Percentiles rank a stretch among this genome's conserved stretches.
Evolutionary conservation across 2,113 vertebrate genomes (phyloP).

Genomic region (Eulemur rufifrons): DNA sequence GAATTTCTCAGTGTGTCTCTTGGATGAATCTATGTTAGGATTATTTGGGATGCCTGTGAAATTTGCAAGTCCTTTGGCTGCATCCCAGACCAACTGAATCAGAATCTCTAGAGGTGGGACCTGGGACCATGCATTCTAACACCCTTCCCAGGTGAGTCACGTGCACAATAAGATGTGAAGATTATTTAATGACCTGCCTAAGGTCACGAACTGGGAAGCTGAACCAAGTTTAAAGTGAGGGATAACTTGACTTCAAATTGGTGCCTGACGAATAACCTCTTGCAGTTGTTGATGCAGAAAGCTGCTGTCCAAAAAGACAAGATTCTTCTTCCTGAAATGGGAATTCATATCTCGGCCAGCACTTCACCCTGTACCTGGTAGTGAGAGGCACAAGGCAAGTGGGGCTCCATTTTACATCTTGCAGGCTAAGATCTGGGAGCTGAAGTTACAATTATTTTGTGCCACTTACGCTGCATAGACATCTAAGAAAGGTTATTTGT

Average conservation of each 20-base stretch:
- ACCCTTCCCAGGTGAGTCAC: neutral
- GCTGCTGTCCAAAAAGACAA: neutral
- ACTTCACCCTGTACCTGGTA: neutral
- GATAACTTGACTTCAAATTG: neutral
- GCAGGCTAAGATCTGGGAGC: neutral
- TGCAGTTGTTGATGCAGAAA: neutral
- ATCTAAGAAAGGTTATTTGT: neutral
- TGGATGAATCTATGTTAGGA: neutral
- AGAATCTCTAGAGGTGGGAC: neutral
- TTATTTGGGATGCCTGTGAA: neutral
- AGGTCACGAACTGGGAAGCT: neutral
- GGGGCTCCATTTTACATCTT: neutral
- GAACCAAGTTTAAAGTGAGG: neutral
- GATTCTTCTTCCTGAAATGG: neutral
- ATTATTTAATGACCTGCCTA: neutral
- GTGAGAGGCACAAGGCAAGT: neutral
- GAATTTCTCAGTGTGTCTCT: slow-evolving; percentile 11
- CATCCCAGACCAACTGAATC: neutral
- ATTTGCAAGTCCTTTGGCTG: neutral
- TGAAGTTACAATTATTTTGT: neutral
- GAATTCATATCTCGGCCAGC: neutral
- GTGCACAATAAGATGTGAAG: neutral
- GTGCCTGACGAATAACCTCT: neutral
- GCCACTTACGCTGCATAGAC: neutral
- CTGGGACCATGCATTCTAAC: neutral